phyloP scores from a whole-genome alignment of 2,888 invertebrate genomes.

The Polydrusus cervinus region DNA sequence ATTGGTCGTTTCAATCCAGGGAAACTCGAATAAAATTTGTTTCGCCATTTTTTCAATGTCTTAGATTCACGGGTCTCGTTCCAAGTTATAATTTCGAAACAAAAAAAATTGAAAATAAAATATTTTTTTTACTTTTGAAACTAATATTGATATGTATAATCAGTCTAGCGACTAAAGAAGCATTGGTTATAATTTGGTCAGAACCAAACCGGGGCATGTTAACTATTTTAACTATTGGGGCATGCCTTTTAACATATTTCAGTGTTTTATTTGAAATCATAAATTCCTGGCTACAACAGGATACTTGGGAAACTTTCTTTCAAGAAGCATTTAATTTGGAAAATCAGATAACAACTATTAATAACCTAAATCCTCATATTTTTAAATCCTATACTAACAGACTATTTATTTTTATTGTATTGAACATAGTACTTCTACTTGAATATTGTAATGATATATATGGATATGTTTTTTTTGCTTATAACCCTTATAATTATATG shows the following conservation, averaged over 20 bases:
- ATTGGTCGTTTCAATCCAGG: too few species aligned
- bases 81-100: constrained; percentile 24
- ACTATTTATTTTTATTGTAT: too few species aligned
- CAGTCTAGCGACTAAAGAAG: not conserved
- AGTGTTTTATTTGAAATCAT: not conserved
- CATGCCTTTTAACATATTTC: not conserved
- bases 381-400: too few species aligned
- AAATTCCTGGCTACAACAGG: not conserved
- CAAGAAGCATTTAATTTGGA: not conserved
- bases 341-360: not conserved
- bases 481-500: too few species aligned
- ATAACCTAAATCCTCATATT: too few species aligned
- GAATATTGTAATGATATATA: too few species aligned
- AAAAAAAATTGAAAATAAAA: not conserved
- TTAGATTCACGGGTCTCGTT: constrained; percentile 17
- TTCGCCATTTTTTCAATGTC: constrained; percentile 8
- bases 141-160: not conserved
- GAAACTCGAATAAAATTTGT: not conserved
- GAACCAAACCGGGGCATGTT: not conserved
- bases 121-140: not conserved
- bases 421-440: too few species aligned
- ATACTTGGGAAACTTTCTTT: not conserved
- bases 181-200: not conserved
- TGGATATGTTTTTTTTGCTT: too few species aligned
- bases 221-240: not conserved